phyloP scores from a whole-genome alignment of 2,113 vertebrate species.

The Poicephalus gulielmi region DNA sequence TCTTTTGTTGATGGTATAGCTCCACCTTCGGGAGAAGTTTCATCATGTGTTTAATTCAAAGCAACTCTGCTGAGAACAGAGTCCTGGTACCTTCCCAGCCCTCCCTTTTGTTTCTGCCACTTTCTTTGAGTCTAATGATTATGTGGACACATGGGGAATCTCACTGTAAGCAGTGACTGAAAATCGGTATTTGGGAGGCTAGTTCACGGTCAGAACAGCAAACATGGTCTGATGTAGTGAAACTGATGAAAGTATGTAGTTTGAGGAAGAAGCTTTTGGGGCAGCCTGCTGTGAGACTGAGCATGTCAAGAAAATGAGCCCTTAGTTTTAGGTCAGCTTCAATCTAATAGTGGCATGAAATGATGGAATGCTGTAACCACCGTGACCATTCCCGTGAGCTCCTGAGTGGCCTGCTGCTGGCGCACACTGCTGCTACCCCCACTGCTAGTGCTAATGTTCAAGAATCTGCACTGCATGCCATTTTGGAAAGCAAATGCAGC shows the following conservation, averaged over 20 bases:
- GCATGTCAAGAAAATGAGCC: background rate
- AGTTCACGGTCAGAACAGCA: background rate
- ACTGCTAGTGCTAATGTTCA: background rate
- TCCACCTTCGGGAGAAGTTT: conserved; percentile 55
- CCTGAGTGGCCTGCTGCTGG: background rate
- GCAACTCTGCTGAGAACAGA: background rate
- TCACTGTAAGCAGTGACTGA: accelerated
- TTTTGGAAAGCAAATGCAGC: background rate
- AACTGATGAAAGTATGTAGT: background rate
- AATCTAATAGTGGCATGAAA: background rate
- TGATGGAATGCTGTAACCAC: background rate
- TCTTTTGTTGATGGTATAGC: background rate
- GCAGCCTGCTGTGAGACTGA: background rate
- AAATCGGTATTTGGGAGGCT: background rate
- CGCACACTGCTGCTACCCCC: background rate
- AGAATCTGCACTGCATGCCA: background rate
- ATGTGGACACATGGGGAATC: background rate
- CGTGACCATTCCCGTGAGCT: accelerated
- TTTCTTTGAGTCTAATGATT: background rate
- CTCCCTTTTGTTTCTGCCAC: background rate
- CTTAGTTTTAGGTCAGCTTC: background rate
- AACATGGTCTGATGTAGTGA: background rate
- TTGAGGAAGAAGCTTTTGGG: background rate
- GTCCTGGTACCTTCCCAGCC: background rate
- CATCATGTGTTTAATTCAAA: background rate